Base-by-base conservation (phyloP, 2,797 vertebrate genomes). In the Onychomys arenicola region DNA sequence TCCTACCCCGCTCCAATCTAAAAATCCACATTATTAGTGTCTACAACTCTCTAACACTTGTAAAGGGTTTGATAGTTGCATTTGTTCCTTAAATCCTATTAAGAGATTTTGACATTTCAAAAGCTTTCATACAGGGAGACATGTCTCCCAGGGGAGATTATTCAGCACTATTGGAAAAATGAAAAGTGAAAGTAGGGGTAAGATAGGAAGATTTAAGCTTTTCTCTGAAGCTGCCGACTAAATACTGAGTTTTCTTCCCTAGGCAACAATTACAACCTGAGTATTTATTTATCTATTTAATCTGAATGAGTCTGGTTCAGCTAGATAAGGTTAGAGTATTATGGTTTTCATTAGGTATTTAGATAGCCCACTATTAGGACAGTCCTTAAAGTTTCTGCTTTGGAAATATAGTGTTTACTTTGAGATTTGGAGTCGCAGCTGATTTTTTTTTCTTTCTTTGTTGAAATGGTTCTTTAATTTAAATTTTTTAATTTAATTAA, bases 101-200 rank as follows among this genome's bases (percentile, higher is more conserved):
- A 86, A 96, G 81, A 95, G 93, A 91, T 97, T 97, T 96, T 96
- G 94, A 84, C 73, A 77, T 97, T 92, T 91, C 1, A 29, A 95
- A 97, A 97, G 95, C 96, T 96, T 97, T 98, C 93, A 90, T 23
- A 65, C 46, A 73, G 95, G 80, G 95, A 52, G 89, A 75, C 69
- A 69, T 97, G 90, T 96, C 96, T 98, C 89, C 96, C 96, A 97
- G 97, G 95, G 97, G 95, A 90, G 97, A 93, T 98, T 97, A 93
- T 96, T 98, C 96, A 97, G 96, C 98, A 97, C 80, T 93, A 5
- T 96, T 97, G 82, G 71, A 49, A 88, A 96, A 98, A 97, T 78
- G 78, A 77, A 97, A 98, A 97, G 97, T 97, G 97, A 98, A 98
- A 98, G 93, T 71, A 21, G 96, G 73, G 71, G 91, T 61, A 23